These are phyloP conservation scores for Ruditapes philippinarum DNA, from an alignment of 1,140 invertebrate genomes.

Conservation along the genomic window DNA sequence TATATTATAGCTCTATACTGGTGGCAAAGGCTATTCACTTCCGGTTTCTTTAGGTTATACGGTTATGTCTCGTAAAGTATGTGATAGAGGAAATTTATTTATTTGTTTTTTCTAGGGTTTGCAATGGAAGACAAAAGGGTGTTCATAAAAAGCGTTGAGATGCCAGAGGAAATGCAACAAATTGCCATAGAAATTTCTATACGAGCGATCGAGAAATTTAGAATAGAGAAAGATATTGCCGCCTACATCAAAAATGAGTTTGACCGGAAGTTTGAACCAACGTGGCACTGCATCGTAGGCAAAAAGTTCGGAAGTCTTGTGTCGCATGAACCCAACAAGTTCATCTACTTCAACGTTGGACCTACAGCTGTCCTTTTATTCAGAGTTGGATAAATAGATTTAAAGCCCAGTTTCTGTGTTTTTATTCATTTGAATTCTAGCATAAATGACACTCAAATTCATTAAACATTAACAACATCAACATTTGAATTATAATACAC, in stretches of 20 bases:
- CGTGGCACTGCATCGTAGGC: background rate
- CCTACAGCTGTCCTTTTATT: constrained; percentile 77
- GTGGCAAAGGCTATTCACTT: too few species aligned
- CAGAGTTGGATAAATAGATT: constrained; percentile 79
- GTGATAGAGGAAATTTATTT: too few species aligned
- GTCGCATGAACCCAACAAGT: constrained; percentile 81
- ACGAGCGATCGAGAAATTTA: background rate
- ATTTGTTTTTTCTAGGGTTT: background rate
- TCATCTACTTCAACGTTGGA: constrained; percentile 88
- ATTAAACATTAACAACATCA: too few species aligned
- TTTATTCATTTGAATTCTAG: too few species aligned
- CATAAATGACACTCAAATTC: too few species aligned
- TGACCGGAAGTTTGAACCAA: background rate
- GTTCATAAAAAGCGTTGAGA: background rate
- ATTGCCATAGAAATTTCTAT: background rate
- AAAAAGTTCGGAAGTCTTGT: background rate
- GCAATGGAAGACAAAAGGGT: background rate
- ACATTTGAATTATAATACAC: too few species aligned
- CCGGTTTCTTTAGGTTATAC: too few species aligned
- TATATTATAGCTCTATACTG: too few species aligned
- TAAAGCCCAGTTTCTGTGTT: too few species aligned
- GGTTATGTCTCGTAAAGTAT: too few species aligned
- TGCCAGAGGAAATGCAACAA: background rate
- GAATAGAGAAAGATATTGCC: background rate
- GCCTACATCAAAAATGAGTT: too few species aligned